Evolutionary conservation across 2,113 vertebrate species (phyloP).

Genomic region (Zosterops japonicus): DNA sequence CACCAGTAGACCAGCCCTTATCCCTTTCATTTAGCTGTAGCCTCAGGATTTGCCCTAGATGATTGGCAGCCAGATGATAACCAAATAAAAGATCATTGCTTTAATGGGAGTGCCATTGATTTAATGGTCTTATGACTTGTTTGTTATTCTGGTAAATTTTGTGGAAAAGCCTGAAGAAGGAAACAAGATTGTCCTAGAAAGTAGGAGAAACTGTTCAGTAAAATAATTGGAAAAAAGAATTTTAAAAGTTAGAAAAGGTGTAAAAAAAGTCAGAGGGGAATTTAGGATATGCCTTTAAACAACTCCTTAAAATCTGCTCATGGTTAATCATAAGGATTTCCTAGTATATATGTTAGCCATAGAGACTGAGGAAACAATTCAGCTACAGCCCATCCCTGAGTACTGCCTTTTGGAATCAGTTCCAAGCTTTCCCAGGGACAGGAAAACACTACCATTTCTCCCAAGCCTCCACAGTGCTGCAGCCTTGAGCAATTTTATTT

Average conservation of each 20-base stretch:
- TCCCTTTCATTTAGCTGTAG: not conserved
- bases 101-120: not conserved
- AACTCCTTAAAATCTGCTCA: not conserved
- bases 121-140: not conserved
- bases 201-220: not conserved
- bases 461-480: conserved; percentile 8
- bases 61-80: not conserved
- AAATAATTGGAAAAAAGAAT: not conserved
- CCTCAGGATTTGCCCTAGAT: not conserved
- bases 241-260: not conserved
- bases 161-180: not conserved
- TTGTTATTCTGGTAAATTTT: not conserved
- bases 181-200: not conserved
- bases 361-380: not conserved
- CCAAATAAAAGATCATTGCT: not conserved
- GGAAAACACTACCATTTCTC: not conserved
- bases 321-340: not conserved
- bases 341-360: not conserved
- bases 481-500: conserved; percentile 49
- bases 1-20: not conserved
- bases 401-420: not conserved
- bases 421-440: not conserved
- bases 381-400: not conserved
- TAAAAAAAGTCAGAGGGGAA: not conserved
- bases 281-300: not conserved